Conservation (phyloP, 1,140 invertebrate genomes). For the Belonocnema kinseyi region DNA sequence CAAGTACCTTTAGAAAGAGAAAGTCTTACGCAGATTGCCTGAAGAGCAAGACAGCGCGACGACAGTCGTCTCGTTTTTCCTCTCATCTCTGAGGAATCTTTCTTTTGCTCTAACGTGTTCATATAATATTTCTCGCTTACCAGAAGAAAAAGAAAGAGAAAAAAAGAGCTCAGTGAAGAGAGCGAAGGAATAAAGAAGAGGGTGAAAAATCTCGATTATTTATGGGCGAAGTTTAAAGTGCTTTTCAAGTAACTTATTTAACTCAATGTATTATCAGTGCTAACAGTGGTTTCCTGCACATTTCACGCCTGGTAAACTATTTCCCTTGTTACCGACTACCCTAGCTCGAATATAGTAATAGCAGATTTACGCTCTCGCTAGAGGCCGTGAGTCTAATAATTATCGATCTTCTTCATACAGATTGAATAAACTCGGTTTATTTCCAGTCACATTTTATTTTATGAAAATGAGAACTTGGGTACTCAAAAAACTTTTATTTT, state of each 20-base stretch:
- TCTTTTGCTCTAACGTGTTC: too few species aligned
- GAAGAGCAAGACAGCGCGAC: too few species aligned
- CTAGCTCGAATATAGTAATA: constrained; percentile 33
- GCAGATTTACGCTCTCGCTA: constrained; percentile 1
- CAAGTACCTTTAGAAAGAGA: too few species aligned
- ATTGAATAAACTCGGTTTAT: constrained; percentile 7
- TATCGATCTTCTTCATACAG: constrained; percentile 13
- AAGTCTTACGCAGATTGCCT: too few species aligned
- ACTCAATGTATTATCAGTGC: constrained; percentile 53
- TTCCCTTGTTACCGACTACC: constrained; percentile 35
- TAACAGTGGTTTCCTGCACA: constrained; percentile 33
- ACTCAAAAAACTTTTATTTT: too few species aligned
- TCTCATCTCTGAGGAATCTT: too few species aligned
- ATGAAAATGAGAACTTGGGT: too few species aligned
- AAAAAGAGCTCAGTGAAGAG: constrained; percentile 33
- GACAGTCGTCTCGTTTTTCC: too few species aligned
- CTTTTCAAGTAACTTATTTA: constrained; percentile 55
- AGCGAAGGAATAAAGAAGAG: constrained; percentile 7
- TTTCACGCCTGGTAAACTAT: constrained; percentile 34
- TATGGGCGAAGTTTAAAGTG: constrained; percentile 54
- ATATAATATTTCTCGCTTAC: too few species aligned
- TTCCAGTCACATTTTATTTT: background rate
- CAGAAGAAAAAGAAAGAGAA: background rate
- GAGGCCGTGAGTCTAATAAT: constrained; percentile 32
- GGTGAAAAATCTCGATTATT: constrained; percentile 49